phyloP scores from a whole-genome alignment of 2,797 vertebrate species.

The Varecia variegata region DNA sequence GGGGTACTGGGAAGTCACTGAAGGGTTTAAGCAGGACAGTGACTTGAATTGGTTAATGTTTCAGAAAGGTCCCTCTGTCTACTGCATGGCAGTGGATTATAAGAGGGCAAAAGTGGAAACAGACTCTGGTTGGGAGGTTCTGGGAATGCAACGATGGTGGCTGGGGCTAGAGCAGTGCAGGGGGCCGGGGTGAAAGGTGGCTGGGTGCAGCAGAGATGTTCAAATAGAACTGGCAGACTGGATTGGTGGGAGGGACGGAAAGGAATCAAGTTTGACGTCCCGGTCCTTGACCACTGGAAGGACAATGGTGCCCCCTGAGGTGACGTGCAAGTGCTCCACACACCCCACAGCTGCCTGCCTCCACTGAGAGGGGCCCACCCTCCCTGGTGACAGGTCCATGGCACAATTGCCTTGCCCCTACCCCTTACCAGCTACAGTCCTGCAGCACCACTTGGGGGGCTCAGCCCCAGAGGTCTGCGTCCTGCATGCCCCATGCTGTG shows the following conservation, averaged over 20 bases:
- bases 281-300: background rate
- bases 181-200: background rate
- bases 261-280: background rate
- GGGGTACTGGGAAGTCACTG: background rate
- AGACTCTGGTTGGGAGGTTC: background rate
- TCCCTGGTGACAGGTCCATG: no score
- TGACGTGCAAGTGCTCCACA: no score
- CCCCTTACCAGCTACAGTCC: no score
- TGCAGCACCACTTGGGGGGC: no score
- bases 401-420: no score
- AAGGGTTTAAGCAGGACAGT: background rate
- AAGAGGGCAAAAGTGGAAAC: background rate
- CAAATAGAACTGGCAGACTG: rapidly evolving
- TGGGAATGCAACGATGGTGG: rapidly evolving
- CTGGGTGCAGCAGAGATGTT: background rate
- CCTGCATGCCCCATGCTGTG: no score
- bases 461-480: no score
- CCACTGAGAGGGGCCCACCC: no score
- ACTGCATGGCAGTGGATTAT: background rate
- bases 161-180: background rate
- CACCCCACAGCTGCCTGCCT: no score
- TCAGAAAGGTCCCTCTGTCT: background rate
- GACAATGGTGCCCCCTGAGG: background rate
- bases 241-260: background rate
- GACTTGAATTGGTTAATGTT: background rate